Evolutionary conservation across 35 echinoderm and acorn worm species (phyloP).

Genomic region (Ophioderma brevispina): DNA sequence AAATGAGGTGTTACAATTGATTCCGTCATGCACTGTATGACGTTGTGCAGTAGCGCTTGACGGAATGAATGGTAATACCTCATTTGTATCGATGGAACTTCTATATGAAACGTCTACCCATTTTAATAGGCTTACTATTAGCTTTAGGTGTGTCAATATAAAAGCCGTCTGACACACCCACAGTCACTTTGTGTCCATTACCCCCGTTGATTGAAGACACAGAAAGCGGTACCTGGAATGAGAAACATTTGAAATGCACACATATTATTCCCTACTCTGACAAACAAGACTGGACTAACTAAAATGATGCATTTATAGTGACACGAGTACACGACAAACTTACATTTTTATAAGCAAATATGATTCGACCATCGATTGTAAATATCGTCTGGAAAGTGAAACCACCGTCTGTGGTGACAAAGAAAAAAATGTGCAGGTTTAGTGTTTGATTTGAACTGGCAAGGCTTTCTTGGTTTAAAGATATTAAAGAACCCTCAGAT

Average conservation of each 20-base stretch:
- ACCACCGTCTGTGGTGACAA: constrained; percentile 75
- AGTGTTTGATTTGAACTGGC: too few species aligned
- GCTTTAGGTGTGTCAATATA: constrained; percentile 65
- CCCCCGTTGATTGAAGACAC: constrained; percentile 66
- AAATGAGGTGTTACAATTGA: too few species aligned
- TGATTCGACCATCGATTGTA: constrained; percentile 77
- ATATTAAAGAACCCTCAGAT: too few species aligned
- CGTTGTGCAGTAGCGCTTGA: too few species aligned
- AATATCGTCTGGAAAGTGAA: constrained; percentile 96
- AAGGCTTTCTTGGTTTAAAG: too few species aligned
- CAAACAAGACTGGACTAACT: background rate
- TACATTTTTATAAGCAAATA: constrained; percentile 96
- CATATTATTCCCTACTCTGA: background rate
- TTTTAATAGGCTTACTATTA: background rate
- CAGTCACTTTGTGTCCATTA: constrained; percentile 85
- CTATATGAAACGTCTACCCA: too few species aligned
- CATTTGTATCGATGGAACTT: too few species aligned
- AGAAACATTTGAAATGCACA: background rate
- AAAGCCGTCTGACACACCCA: constrained; percentile 86
- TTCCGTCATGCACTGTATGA: background rate
- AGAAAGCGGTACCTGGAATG: constrained; percentile 40
- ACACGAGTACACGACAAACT: constrained; percentile 7
- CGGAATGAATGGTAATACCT: too few species aligned
- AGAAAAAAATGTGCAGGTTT: too few species aligned
- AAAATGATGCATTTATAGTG: background rate